These are phyloP conservation scores for Cololabis saira DNA, from an alignment of 2,113 vertebrate genomes.

Conservation along the genomic window DNA sequence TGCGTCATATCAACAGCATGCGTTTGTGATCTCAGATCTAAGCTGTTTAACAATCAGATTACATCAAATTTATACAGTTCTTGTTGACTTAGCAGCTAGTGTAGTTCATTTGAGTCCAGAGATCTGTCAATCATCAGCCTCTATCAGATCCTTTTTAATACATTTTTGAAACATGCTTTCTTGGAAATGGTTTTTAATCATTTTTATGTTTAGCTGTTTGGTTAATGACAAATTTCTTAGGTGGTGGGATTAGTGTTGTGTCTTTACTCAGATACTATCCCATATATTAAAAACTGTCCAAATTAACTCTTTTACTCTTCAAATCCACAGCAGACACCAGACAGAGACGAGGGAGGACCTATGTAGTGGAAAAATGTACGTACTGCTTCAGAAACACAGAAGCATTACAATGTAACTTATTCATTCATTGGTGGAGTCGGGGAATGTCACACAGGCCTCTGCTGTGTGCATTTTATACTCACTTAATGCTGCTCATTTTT, in stretches of 20 bases:
- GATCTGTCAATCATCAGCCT: not conserved
- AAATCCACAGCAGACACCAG: not conserved
- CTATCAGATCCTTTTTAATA: too few species aligned
- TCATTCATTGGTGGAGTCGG: constrained; percentile 39
- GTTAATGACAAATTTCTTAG: not conserved
- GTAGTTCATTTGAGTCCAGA: not conserved
- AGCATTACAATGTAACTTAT: constrained; percentile 18
- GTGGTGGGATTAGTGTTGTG: not conserved
- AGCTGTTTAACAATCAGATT: not conserved
- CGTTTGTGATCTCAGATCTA: not conserved
- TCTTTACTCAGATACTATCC: not conserved
- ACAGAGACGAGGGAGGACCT: not conserved
- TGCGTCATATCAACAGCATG: not conserved
- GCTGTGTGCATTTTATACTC: constrained; percentile 29
- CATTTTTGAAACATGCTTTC: too few species aligned
- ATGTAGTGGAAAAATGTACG: too few species aligned
- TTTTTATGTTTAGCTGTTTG: not conserved
- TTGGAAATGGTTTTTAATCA: not conserved
- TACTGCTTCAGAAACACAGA: constrained; percentile 19
- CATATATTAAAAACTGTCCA: not conserved
- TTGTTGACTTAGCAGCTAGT: not conserved
- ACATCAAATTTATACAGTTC: too few species aligned
- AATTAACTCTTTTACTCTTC: not conserved
- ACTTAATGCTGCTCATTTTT: constrained; percentile 31
- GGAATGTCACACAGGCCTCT: constrained; percentile 42